These are phyloP conservation scores for Leptopilina clavipes DNA, from an alignment of 1,140 invertebrate species.

Conservation along the genomic window DNA sequence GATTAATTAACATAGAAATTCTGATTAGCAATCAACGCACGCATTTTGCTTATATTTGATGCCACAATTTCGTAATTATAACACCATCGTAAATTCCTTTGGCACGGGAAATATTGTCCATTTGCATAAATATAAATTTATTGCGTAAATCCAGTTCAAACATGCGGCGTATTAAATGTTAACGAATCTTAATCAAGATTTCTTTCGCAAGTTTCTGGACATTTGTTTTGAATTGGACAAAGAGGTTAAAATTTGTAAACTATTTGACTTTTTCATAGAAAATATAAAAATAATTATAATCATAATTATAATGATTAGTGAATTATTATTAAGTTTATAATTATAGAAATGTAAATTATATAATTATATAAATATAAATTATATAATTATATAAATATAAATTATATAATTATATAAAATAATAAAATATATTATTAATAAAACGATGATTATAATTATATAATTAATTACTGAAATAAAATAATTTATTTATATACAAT, in stretches of 20 bases:
- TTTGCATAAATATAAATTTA: conserved; percentile 21
- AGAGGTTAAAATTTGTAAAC: neutral
- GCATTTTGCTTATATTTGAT: neutral
- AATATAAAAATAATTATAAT: no score
- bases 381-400: no score
- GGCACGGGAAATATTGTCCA: neutral
- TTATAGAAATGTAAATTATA: no score
- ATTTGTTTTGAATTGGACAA: neutral
- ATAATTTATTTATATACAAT: no score
- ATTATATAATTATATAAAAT: no score
- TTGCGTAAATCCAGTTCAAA: neutral
- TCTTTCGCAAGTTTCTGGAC: neutral
- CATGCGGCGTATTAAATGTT: neutral
- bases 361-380: no score
- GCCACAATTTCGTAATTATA: conserved; percentile 26
- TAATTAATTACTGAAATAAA: no score
- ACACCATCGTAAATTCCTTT: conserved; percentile 4
- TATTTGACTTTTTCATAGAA: no score
- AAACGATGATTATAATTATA: no score
- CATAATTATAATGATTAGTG: no score
- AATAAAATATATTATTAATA: no score
- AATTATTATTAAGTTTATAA: no score
- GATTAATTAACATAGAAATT: neutral
- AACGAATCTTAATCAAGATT: conserved; percentile 10
- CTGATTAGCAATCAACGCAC: neutral